Evolutionary conservation across 92 coral and sea anemone species (phyloP), one percentile per base, ranked within the genome.

Genomic region (Hydrozoanthus gracilis): DNA sequence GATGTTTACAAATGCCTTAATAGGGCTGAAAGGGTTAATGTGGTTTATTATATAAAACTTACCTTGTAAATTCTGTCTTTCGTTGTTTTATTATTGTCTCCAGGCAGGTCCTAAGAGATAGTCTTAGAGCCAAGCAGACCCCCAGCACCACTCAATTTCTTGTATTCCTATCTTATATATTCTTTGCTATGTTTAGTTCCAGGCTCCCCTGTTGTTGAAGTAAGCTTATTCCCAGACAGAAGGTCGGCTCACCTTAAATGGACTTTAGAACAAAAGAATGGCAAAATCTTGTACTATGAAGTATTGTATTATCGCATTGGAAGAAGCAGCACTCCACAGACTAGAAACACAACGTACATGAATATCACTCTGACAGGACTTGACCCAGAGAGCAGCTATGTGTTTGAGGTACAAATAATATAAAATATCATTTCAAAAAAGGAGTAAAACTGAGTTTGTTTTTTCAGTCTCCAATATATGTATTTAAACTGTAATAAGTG

Each of bases 281-380:
- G 73, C 46, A 79, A 64, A 56, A 64, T 79, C 60, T 64, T 79
- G 73, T 79, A 45, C 73, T 79, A 79, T 44, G 16, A 56, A 45
- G 84, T 79, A 17, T 8, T 47, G 2, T 79, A 79, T 45, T 47
- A 79, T 50, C 72, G n/a, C 4, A 73, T 62, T 10, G 73, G 73
- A 7, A 79, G 71, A 39, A 72, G 46, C 48, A 18, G 44, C 7
- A 7, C 60, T 8, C 5, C 46, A 47, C 72, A 48, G 7, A 64
- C 84, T 1, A 79, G 84, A 60, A 79, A 79, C 55, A 79, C 84
- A 2, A 79, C 73, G 5, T 62, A 62, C 39, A 79, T 79, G 84
- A 79, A 79, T 15, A 79, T 79, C 73, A 79, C 62, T 44, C 47
- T 79, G 1, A 79, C 73, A 16, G 84, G 84, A 64, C 73, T 79